These are phyloP conservation scores for Halocynthia aurantium DNA, from an alignment of 23 tunicate genomes.

Conservation along the genomic window DNA sequence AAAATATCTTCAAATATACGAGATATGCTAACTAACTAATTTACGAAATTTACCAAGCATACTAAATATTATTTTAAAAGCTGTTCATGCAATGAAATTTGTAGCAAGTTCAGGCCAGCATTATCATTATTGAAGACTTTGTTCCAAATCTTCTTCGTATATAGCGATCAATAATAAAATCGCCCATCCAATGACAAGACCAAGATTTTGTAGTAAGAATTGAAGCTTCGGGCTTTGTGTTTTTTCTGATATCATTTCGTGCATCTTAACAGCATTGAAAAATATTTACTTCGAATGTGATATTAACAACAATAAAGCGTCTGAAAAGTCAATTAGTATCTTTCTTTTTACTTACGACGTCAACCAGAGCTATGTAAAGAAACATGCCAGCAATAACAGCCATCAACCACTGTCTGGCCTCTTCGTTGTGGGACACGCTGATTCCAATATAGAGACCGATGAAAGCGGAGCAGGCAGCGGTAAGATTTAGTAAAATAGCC, in stretches of 20 bases:
- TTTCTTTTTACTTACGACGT: conserved; percentile 56
- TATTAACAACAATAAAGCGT: too few species aligned
- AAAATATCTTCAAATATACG: too few species aligned
- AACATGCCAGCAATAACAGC: conserved; percentile 85
- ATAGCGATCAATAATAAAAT: conserved; percentile 51
- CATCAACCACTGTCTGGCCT: conserved; percentile 55
- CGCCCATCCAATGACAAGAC: conserved; percentile 69
- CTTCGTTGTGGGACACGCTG: conserved; percentile 33
- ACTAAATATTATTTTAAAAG: too few species aligned
- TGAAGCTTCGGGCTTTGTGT: neutral
- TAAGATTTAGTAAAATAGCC: conserved; percentile 61
- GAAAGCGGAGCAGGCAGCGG: conserved; percentile 72
- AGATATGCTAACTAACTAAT: too few species aligned
- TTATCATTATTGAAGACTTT: too few species aligned
- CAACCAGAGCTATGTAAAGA: conserved; percentile 67
- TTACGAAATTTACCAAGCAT: too few species aligned
- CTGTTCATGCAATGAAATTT: too few species aligned
- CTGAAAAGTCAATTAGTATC: neutral
- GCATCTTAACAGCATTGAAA: too few species aligned
- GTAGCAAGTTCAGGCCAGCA: too few species aligned
- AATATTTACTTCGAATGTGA: too few species aligned
- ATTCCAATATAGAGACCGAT: conserved; percentile 85
- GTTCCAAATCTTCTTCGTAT: conserved; percentile 38
- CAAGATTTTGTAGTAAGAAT: conserved; percentile 68
- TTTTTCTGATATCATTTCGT: too few species aligned